phyloP scores from a whole-genome alignment of 2,113 vertebrate genomes.

The Cyphomyrus plagiostoma region DNA sequence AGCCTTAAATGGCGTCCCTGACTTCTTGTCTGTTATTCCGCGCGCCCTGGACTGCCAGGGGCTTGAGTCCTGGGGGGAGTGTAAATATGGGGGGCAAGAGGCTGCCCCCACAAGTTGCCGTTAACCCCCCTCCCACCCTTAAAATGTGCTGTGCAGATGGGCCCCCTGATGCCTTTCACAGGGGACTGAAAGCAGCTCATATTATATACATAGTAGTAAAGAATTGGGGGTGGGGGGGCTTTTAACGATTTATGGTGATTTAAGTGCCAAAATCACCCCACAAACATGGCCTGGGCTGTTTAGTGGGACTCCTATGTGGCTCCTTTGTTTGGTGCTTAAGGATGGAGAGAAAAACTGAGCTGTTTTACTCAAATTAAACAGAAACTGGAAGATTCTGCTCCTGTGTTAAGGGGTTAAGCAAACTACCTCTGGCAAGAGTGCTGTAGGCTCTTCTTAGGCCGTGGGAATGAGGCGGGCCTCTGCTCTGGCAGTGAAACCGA shows the following conservation, averaged over 20 bases:
- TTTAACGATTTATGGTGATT: background rate
- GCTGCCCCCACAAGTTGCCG: background rate
- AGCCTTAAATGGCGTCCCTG: background rate
- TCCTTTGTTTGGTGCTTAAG: background rate
- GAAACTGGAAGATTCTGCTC: background rate
- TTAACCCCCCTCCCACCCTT: background rate
- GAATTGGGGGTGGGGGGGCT: slow-evolving; percentile 10
- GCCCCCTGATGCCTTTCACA: slow-evolving; percentile 66
- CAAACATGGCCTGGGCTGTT: background rate
- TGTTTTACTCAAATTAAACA: background rate
- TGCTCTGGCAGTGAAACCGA: background rate
- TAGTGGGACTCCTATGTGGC: background rate
- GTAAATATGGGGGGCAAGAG: background rate
- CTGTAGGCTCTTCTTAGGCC: background rate
- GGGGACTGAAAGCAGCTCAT: slow-evolving; percentile 62
- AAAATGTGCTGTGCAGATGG: slow-evolving; percentile 98
- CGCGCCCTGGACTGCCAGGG: background rate
- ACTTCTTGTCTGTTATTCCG: background rate
- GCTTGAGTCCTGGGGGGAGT: background rate
- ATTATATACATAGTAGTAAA: slow-evolving; percentile 77
- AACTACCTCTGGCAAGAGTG: background rate
- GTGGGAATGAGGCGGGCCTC: background rate
- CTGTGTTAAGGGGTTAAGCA: background rate
- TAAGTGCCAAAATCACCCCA: background rate
- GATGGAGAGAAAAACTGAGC: background rate